Percentiles rank a stretch among this genome's conserved stretches.
phyloP scores from a whole-genome alignment of 2,797 vertebrate genomes.

The Varecia variegata region DNA sequence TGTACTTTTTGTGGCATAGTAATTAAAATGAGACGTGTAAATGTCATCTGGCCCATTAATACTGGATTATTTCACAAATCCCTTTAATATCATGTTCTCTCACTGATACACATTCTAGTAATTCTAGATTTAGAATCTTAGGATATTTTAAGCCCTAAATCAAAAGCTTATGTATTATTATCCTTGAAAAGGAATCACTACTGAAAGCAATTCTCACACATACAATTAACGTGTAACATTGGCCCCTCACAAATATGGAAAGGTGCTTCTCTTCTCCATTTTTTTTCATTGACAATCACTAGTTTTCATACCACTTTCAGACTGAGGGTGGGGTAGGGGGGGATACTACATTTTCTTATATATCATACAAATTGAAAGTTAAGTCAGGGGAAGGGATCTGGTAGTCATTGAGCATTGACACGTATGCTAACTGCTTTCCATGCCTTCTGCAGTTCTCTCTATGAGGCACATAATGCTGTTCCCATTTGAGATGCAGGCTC shows the following conservation, averaged over 20 bases:
- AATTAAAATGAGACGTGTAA: constrained; percentile 70
- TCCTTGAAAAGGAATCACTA: background rate
- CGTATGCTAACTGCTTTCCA: background rate
- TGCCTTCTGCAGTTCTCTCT: background rate
- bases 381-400: background rate
- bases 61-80: constrained; percentile 46
- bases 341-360: background rate
- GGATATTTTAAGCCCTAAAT: constrained; percentile 44
- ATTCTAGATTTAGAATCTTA: constrained; percentile 40
- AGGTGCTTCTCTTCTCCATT: background rate
- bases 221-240: background rate
- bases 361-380: background rate
- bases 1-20: background rate
- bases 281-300: background rate
- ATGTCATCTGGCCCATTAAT: constrained; percentile 67
- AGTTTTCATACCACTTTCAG: background rate
- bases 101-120: background rate
- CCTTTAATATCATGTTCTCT: constrained; percentile 32
- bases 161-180: background rate
- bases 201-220: background rate
- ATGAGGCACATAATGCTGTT: background rate
- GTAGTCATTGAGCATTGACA: background rate
- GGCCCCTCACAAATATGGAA: background rate
- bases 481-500: background rate
- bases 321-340: background rate